These are phyloP conservation scores for Macroteleia sp. DNA, from an alignment of 2,888 invertebrate species.

Conservation along the genomic window DNA sequence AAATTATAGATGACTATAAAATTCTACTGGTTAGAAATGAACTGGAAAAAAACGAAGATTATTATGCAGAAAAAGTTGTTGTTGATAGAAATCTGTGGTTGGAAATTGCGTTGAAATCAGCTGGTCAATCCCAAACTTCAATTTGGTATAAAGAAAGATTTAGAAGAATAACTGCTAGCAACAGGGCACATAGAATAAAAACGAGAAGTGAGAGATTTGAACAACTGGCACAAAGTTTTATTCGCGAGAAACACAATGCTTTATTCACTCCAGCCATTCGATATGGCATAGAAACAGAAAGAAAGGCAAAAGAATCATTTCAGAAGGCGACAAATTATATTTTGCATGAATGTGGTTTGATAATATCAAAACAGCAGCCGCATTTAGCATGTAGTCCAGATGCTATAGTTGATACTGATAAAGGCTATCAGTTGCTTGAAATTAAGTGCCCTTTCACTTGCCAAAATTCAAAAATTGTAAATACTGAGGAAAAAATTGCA, in stretches of 20 bases:
- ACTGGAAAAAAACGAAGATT: not conserved
- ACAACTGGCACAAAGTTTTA: not conserved
- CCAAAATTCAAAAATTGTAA: conserved; percentile 31
- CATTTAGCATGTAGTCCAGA: conserved; percentile 43
- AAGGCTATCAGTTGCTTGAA: conserved; percentile 20
- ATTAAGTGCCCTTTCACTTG: conserved; percentile 17
- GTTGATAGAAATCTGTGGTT: conserved; percentile 13
- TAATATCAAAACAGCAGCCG: conserved; percentile 26
- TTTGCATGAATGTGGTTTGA: conserved; percentile 19
- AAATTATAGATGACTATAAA: not conserved
- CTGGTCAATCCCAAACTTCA: conserved; percentile 5
- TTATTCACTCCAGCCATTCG: not conserved
- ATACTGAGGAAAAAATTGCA: not conserved
- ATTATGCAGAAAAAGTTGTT: conserved; percentile 14
- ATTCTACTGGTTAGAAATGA: not conserved
- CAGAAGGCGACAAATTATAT: not conserved
- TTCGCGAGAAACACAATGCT: not conserved
- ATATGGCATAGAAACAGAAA: not conserved
- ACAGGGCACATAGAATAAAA: conserved; percentile 33
- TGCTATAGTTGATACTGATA: conserved; percentile 27
- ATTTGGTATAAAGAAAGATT: conserved; percentile 23
- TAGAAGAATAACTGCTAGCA: conserved; percentile 29
- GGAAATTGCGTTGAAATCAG: conserved; percentile 15
- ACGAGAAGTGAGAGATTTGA: conserved; percentile 8
- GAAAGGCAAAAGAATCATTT: not conserved